phyloP scores from a whole-genome alignment of 2,113 vertebrate genomes.

The Bothrops jararaca region DNA sequence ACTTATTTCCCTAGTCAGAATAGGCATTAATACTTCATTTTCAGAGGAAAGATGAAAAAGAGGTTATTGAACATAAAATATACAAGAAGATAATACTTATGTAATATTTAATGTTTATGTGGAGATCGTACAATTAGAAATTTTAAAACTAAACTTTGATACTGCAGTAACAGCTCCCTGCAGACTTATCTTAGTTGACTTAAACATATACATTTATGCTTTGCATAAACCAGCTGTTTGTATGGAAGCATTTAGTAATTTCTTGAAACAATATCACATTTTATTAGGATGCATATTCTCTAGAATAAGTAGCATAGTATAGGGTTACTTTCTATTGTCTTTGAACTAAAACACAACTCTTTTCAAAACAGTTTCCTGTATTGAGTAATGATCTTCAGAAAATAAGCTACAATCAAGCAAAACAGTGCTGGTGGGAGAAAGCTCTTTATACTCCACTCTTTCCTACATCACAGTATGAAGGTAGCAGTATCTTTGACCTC shows the following conservation, averaged over 20 bases:
- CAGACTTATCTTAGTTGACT: not conserved
- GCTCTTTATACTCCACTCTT: conserved; percentile 89
- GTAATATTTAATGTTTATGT: not conserved
- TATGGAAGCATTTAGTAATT: not conserved
- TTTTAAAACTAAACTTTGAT: not conserved
- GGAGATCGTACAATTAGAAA: not conserved
- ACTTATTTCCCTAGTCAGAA: not conserved
- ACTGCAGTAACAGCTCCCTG: not conserved
- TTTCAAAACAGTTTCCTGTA: conserved; percentile 77
- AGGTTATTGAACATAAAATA: not conserved
- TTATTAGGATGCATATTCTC: not conserved
- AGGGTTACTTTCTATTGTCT: conserved; percentile 24
- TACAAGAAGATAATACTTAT: not conserved
- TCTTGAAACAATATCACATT: not conserved
- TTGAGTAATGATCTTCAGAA: conserved; percentile 81
- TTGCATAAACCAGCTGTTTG: not conserved
- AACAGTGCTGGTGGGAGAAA: conserved; percentile 96
- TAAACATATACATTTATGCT: not conserved
- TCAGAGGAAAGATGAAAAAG: not conserved
- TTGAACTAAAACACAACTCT: conserved; percentile 43
- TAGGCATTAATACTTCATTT: not conserved
- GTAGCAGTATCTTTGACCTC: conserved; percentile 68
- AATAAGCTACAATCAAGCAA: conserved; percentile 80
- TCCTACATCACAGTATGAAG: conserved; percentile 88
- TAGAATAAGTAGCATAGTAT: not conserved